Evolutionary conservation across 2,113 vertebrate species (phyloP).

Genomic region (cat (Felis catus)): F.catus_Fca126_mat1.0 CM031425.1:40506001-40506500

Average conservation of each 20-base stretch:
- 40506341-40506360: conserved; percentile 69
- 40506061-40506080: not conserved
- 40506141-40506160: not conserved
- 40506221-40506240: not conserved
- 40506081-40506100: not conserved
- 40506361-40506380: not conserved
- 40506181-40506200: not conserved
- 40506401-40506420: not conserved
- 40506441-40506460: not conserved
- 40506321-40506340: conserved; percentile 89
- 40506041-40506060: not conserved
- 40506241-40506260: not conserved
- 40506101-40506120: not conserved
- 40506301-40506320: conserved; percentile 88
- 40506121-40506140: not conserved
- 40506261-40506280: conserved; percentile 88
- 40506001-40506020: not conserved
- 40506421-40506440: not conserved
- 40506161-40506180: not conserved
- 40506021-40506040: not conserved
- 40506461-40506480: not conserved
- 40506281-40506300: conserved; percentile 85
- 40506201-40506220: not conserved
- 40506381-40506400: not conserved
- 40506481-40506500: not conserved